Conservation (phyloP, 2,888 invertebrate species). For the Anthophora plumipes region DNA sequence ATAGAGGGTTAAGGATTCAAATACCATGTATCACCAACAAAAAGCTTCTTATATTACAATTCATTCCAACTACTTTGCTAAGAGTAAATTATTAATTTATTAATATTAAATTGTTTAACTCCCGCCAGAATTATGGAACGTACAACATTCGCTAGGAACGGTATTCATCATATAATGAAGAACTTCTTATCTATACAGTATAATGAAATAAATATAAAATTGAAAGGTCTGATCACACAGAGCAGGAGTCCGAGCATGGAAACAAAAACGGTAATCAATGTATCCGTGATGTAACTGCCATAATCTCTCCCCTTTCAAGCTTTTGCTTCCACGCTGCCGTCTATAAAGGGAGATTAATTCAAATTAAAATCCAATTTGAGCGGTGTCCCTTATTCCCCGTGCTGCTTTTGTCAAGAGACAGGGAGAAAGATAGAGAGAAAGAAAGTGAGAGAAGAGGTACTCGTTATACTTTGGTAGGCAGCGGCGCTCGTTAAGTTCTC, state of each 20-base stretch:
- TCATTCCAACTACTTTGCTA: neutral
- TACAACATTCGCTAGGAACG: neutral
- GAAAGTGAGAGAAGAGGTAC: conserved; percentile 55
- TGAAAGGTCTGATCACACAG: conserved; percentile 4
- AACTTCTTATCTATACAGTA: neutral
- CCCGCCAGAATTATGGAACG: neutral
- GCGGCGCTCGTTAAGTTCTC: conserved; percentile 71
- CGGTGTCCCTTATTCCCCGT: conserved; percentile 56
- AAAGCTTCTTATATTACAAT: neutral
- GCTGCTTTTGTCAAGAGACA: conserved; percentile 1
- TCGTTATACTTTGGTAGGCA: conserved; percentile 69
- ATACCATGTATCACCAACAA: too few relatives aligned
- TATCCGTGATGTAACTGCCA: conserved; percentile 58
- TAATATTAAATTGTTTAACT: too few relatives aligned
- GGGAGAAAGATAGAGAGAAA: too few relatives aligned
- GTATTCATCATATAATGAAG: neutral
- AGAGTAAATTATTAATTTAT: neutral
- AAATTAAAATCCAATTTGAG: conserved; percentile 73
- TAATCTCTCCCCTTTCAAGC: conserved; percentile 61
- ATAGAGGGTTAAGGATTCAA: too few relatives aligned
- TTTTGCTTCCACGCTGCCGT: conserved; percentile 45
- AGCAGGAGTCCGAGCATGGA: conserved; percentile 16
- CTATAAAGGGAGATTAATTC: conserved; percentile 72
- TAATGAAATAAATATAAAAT: conserved; percentile 26
- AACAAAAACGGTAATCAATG: conserved; percentile 59